phyloP scores from a whole-genome alignment of 1,140 invertebrate species.

The Brachionus manjavacas region DNA sequence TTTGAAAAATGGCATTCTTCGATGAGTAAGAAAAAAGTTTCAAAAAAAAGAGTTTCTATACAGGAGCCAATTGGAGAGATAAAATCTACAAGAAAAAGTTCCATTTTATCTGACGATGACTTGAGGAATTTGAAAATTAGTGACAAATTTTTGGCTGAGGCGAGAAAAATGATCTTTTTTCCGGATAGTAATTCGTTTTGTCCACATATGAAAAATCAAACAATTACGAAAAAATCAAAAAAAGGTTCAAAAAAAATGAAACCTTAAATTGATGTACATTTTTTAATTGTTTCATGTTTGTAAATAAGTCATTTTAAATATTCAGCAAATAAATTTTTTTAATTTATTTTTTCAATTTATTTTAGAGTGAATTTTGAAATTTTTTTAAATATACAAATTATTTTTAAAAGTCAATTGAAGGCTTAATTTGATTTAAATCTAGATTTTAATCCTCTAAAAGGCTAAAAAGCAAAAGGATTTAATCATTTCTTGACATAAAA shows the following conservation, averaged over 20 bases:
- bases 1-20: background rate
- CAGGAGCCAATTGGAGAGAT: background rate
- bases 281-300: too few relatives aligned
- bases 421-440: too few relatives aligned
- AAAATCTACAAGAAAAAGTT: background rate
- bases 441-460: too few relatives aligned
- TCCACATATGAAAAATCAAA: background rate
- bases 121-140: background rate
- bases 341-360: too few relatives aligned
- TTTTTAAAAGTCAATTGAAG: too few relatives aligned
- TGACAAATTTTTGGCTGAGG: slow-evolving; percentile 29
- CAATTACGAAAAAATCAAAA: background rate
- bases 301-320: too few relatives aligned
- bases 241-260: background rate
- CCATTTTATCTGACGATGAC: background rate
- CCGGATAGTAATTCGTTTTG: slow-evolving; percentile 16
- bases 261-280: background rate
- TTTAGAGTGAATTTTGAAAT: too few relatives aligned
- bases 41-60: background rate
- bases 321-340: too few relatives aligned
- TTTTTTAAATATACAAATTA: too few relatives aligned
- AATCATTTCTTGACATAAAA: too few relatives aligned
- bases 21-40: background rate
- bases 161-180: slow-evolving; percentile 11
- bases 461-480: too few relatives aligned